phyloP scores from a whole-genome alignment of 2,113 vertebrate species.

The Clupea harengus region DNA sequence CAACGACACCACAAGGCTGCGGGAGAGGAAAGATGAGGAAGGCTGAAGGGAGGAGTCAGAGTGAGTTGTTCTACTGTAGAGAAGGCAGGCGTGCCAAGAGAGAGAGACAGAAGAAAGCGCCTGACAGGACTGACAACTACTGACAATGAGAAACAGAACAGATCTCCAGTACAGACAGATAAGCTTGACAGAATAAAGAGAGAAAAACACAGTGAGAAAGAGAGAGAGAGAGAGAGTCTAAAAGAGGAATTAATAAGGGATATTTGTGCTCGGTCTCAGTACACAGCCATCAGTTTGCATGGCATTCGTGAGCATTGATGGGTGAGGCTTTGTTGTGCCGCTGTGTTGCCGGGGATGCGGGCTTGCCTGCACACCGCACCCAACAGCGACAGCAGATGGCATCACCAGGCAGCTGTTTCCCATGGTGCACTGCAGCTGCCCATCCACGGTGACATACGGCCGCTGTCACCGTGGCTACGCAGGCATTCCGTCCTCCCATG shows the following conservation, averaged over 20 bases:
- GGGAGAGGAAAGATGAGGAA: background rate
- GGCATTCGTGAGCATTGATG: too few relatives aligned
- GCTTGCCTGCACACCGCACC: background rate
- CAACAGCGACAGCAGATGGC: conserved; percentile 14
- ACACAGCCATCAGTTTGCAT: too few relatives aligned
- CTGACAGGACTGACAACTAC: background rate
- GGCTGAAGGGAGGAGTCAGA: background rate
- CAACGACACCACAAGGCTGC: background rate
- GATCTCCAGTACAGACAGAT: background rate
- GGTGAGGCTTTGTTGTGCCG: background rate
- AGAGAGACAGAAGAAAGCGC: background rate
- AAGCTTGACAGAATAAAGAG: background rate
- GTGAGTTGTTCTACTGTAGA: background rate
- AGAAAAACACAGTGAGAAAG: background rate
- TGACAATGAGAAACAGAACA: background rate
- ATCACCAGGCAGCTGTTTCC: conserved; percentile 8
- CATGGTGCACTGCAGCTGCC: conserved; percentile 21
- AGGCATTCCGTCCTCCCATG: background rate
- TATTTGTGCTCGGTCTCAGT: too few relatives aligned
- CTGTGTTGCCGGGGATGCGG: background rate
- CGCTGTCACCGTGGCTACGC: background rate
- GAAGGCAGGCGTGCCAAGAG: background rate
- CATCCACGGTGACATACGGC: background rate
- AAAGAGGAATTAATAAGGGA: too few relatives aligned
- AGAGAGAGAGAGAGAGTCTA: background rate